Evolutionary conservation across 1,140 invertebrate species (phyloP).

Genomic region (Leptinotarsa lineolata): DNA sequence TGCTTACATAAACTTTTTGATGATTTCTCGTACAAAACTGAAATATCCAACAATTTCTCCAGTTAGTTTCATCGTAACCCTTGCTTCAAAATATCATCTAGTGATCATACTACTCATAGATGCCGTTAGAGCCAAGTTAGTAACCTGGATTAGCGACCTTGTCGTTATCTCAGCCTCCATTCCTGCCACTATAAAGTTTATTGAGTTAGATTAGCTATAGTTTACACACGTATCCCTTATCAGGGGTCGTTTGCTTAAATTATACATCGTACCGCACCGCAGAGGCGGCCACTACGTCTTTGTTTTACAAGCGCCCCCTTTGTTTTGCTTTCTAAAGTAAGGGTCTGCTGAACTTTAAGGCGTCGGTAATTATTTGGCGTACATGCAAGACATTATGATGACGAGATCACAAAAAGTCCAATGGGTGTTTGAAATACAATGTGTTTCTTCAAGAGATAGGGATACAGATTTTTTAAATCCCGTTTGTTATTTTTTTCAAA

Average conservation of each 20-base stretch:
- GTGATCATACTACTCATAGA: slow-evolving; percentile 40
- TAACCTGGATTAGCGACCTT: slow-evolving; percentile 54
- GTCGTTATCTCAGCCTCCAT: slow-evolving; percentile 56
- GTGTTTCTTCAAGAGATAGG: no score
- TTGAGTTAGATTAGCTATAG: slow-evolving; percentile 58
- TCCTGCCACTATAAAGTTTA: slow-evolving; percentile 58
- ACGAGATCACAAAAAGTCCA: slow-evolving; percentile 22
- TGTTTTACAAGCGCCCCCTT: slow-evolving; percentile 33
- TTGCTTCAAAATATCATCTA: slow-evolving; percentile 20
- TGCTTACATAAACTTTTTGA: no score
- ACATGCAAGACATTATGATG: slow-evolving; percentile 30
- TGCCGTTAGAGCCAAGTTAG: slow-evolving; percentile 42
- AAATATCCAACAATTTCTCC: neutral
- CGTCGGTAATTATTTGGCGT: slow-evolving; percentile 29
- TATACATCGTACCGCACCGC: slow-evolving; percentile 26
- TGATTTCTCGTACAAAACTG: neutral
- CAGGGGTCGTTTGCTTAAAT: slow-evolving; percentile 49
- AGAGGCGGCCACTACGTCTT: slow-evolving; percentile 23
- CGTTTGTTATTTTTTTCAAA: no score
- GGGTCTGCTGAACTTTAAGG: slow-evolving; percentile 32
- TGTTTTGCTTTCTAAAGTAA: slow-evolving; percentile 33
- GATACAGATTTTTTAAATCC: no score
- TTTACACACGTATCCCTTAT: slow-evolving; percentile 57
- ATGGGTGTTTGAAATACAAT: neutral
- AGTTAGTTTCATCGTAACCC: neutral